These are phyloP conservation scores for Ramazzottius varieornatus DNA, from an alignment of 2,888 invertebrate species.

Conservation along the genomic window DNA sequence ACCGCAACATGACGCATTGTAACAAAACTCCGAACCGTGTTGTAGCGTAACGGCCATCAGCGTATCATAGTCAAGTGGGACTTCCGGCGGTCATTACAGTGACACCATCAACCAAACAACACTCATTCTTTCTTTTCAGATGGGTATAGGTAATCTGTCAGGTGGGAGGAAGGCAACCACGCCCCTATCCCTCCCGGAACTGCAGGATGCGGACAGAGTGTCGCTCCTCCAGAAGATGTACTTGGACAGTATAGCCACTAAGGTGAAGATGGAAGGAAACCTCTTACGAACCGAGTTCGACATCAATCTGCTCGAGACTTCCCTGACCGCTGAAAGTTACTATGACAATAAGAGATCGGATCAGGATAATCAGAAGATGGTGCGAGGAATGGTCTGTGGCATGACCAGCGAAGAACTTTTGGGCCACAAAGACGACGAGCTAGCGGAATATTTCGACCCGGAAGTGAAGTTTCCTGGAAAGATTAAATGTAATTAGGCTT, in stretches of 20 bases:
- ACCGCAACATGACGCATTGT: too few species aligned
- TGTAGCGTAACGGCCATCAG: too few species aligned
- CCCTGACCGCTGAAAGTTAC: neutral
- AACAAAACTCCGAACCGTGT: too few species aligned
- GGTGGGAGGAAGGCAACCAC: neutral
- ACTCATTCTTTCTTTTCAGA: too few species aligned
- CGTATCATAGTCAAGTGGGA: too few species aligned
- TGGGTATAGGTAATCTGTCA: neutral
- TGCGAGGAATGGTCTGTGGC: neutral
- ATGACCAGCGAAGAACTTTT: neutral
- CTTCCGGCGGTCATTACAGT: too few species aligned
- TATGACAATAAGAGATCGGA: neutral
- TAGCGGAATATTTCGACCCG: neutral
- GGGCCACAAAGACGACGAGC: neutral
- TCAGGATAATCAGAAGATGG: neutral
- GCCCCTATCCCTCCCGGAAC: neutral
- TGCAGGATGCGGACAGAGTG: neutral
- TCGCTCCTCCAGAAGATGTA: neutral
- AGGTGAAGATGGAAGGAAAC: constrained; percentile 1
- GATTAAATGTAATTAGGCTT: neutral
- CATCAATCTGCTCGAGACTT: neutral
- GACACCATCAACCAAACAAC: too few species aligned
- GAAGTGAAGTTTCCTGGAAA: neutral
- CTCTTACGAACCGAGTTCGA: neutral
- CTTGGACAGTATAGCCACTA: neutral